phyloP scores from a whole-genome alignment of 2,888 invertebrate genomes.

The Plagodis dolabraria region DNA sequence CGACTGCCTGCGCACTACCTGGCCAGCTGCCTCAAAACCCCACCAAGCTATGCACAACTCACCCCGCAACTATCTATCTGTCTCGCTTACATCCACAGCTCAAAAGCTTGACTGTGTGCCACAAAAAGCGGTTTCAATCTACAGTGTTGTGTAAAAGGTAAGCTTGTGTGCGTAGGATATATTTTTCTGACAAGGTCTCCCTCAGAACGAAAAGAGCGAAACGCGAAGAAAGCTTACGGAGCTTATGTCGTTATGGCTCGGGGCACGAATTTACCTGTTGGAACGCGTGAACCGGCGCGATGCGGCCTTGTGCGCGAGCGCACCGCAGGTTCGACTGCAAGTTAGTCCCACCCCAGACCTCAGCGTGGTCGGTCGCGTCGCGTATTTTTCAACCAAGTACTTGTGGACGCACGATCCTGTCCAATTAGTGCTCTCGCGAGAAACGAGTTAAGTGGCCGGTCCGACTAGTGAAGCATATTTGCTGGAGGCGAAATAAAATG shows the following conservation, averaged over 20 bases:
- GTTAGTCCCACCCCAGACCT: constrained; percentile 83
- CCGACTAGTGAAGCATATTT: constrained; percentile 70
- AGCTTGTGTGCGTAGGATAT: constrained; percentile 70
- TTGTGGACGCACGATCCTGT: constrained; percentile 73
- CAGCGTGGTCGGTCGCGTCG: constrained; percentile 74
- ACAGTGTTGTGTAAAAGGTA: constrained; percentile 57
- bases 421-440: constrained; percentile 83
- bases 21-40: constrained; percentile 80
- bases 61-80: constrained; percentile 71
- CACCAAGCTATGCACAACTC: constrained; percentile 67
- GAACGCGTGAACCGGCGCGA: constrained; percentile 85
- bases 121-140: constrained; percentile 82
- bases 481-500: constrained; percentile 63
- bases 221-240: constrained; percentile 60
- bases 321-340: constrained; percentile 77
- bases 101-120: constrained; percentile 68
- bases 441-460: constrained; percentile 83
- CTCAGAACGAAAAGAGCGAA: constrained; percentile 60
- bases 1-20: constrained; percentile 77
- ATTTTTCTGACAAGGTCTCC: constrained; percentile 80
- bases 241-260: constrained; percentile 65
- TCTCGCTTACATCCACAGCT: constrained; percentile 68
- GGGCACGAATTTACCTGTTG: constrained; percentile 82
- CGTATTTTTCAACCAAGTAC: constrained; percentile 57
- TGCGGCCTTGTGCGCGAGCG: constrained; percentile 86